Evolutionary conservation across 2,113 vertebrate genomes (phyloP).

Genomic region (Albula glossodonta): DNA sequence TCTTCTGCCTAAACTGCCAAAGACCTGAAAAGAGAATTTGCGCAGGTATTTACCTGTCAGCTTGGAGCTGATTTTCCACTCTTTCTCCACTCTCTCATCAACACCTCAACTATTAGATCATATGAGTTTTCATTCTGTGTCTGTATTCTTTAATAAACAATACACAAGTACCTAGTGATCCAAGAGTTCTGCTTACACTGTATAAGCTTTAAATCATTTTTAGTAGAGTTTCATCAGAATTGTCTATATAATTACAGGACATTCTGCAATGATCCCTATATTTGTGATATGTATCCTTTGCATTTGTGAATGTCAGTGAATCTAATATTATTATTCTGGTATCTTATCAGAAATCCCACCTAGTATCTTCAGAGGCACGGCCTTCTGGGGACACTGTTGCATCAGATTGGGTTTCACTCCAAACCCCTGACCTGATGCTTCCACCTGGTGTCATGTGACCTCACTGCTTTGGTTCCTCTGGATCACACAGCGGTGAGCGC

Average conservation of each 20-base stretch:
- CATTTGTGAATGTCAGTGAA: too few species aligned
- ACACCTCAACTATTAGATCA: neutral
- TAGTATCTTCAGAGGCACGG: neutral
- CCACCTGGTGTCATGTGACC: conserved; percentile 60
- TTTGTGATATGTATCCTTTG: too few species aligned
- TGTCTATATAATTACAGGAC: too few species aligned
- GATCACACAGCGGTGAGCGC: conserved; percentile 57
- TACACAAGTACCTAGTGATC: too few species aligned
- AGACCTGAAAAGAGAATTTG: neutral
- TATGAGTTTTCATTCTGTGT: neutral
- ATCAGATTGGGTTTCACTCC: conserved; percentile 63
- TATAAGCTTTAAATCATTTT: too few species aligned
- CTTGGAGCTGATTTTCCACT: neutral
- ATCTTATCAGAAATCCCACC: neutral
- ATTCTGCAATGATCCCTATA: too few species aligned
- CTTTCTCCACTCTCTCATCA: neutral
- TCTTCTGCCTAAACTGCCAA: conserved; percentile 2
- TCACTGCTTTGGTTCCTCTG: conserved; percentile 59
- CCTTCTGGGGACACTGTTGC: conserved; percentile 57
- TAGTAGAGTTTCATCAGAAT: too few species aligned
- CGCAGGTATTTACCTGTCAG: neutral
- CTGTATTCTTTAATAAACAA: neutral
- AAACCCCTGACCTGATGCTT: conserved; percentile 63
- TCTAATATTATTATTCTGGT: neutral
- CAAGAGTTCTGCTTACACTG: conserved; percentile 29